These are phyloP conservation scores for Gnathonemus echidnorhynchus DNA, from an alignment of 2,113 vertebrate species.

Conservation along the genomic window DNA sequence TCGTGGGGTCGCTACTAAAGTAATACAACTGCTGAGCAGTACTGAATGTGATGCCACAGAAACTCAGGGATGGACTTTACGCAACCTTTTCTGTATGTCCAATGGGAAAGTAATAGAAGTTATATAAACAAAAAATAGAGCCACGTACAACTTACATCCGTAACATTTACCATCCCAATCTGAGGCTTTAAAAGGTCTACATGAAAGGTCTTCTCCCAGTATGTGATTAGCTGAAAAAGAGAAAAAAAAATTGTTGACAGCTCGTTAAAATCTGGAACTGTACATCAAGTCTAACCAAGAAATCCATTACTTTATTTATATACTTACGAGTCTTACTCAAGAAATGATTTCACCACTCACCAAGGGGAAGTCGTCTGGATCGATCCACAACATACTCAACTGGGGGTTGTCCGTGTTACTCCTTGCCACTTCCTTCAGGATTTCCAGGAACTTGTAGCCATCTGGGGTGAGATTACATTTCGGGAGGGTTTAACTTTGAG, in stretches of 20 bases:
- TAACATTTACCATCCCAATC: slow-evolving; percentile 94
- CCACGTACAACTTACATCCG: slow-evolving; percentile 71
- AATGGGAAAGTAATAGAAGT: not conserved
- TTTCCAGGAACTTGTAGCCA: slow-evolving; percentile 95
- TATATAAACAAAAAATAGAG: not conserved
- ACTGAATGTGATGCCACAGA: not conserved
- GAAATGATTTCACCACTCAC: slow-evolving; percentile 60
- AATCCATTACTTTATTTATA: not conserved
- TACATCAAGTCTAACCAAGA: not conserved
- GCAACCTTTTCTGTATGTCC: not conserved
- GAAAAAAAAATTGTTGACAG: not conserved
- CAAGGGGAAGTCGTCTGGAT: slow-evolving; percentile 92
- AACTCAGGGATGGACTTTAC: not conserved
- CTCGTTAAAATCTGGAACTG: not conserved
- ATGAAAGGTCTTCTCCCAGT: slow-evolving; percentile 97
- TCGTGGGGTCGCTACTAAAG: not conserved
- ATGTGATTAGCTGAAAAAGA: slow-evolving; percentile 79
- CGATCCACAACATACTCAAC: slow-evolving; percentile 93
- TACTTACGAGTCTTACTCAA: not conserved
- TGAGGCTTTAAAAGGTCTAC: slow-evolving; percentile 87
- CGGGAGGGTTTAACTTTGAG: not conserved
- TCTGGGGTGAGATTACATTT: slow-evolving; percentile 59
- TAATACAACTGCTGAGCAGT: not conserved
- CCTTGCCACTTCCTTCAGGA: slow-evolving; percentile 89
- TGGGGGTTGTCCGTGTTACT: slow-evolving; percentile 92